Conservation (phyloP, 2,113 vertebrate genomes). For the Nyctibius bracteatus region DNA sequence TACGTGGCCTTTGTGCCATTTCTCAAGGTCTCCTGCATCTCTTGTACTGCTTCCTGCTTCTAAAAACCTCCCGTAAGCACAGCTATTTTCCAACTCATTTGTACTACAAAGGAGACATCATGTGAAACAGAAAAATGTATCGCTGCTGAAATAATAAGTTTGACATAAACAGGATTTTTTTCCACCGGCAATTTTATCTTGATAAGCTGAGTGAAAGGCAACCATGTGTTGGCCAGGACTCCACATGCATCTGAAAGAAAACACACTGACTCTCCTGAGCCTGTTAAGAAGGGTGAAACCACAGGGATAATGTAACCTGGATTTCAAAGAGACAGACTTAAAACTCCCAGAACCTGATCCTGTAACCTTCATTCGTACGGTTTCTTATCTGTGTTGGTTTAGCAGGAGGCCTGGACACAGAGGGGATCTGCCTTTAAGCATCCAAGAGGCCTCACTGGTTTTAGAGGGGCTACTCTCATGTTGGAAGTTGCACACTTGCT, state of each 20-base stretch:
- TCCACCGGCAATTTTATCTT: not conserved
- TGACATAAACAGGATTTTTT: not conserved
- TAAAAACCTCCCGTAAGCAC: not conserved
- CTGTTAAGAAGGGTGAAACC: not conserved
- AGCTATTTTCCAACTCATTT: not conserved
- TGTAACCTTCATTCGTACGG: not conserved
- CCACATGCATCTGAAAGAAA: not conserved
- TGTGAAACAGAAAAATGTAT: not conserved
- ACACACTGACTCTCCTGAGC: not conserved
- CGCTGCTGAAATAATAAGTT: not conserved
- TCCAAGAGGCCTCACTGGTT: not conserved
- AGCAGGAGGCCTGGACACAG: not conserved
- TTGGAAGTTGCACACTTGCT: not conserved
- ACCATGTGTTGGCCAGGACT: not conserved
- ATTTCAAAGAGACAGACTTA: not conserved
- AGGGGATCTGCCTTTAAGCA: not conserved
- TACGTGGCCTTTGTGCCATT: not conserved
- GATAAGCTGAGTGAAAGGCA: not conserved
- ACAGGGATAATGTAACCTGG: not conserved
- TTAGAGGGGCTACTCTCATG: not conserved
- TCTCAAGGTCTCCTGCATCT: not conserved
- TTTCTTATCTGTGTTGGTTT: not conserved
- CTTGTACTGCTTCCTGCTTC: not conserved
- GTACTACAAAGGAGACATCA: not conserved
- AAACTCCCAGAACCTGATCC: not conserved